These are phyloP conservation scores for Neofelis nebulosa DNA, from an alignment of 2,113 vertebrate genomes.

Conservation along the genomic window DNA sequence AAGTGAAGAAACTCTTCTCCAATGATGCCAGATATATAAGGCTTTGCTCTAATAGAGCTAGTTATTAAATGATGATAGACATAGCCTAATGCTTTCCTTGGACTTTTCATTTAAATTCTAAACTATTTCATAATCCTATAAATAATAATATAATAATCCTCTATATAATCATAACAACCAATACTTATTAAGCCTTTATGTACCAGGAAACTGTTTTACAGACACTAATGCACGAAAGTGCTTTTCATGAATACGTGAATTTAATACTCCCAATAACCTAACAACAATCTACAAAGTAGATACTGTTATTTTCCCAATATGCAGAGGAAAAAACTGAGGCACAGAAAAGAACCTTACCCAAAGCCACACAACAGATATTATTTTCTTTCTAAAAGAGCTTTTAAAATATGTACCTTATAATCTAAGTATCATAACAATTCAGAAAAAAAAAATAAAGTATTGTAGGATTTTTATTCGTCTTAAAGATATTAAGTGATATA, in stretches of 20 bases:
- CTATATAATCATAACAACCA: background rate
- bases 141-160: background rate
- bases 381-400: slow-evolving; percentile 21
- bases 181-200: background rate
- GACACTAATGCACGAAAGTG: background rate
- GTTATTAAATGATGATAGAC: slow-evolving; percentile 36
- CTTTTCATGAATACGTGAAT: background rate
- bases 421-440: background rate
- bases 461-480: background rate
- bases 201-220: background rate
- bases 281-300: background rate
- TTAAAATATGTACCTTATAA: background rate
- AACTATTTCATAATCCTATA: slow-evolving; percentile 17
- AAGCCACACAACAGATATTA: background rate
- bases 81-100: slow-evolving; percentile 13
- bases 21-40: background rate
- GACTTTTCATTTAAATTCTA: background rate
- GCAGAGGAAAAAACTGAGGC: slow-evolving; percentile 21
- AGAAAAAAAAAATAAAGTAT: background rate
- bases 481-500: slow-evolving; percentile 12
- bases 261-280: background rate
- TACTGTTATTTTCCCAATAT: background rate
- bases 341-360: background rate
- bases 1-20: background rate
- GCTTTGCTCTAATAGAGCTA: slow-evolving; percentile 16